Percentiles rank a stretch among this genome's conserved stretches.
These are phyloP conservation scores for Eclectus roratus DNA, from an alignment of 2,113 vertebrate genomes.

Conservation along the genomic window DNA sequence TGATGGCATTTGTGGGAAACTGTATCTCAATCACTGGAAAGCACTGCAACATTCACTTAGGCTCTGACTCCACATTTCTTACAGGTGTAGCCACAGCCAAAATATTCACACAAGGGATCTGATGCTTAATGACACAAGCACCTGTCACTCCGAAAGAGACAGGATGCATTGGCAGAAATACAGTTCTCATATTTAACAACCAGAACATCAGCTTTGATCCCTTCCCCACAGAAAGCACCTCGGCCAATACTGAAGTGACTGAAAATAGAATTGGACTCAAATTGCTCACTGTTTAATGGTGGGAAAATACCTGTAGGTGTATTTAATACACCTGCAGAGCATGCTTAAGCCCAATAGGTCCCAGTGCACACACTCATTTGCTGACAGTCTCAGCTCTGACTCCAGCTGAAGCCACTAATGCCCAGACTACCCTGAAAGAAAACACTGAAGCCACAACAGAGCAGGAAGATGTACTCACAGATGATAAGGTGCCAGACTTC, in stretches of 20 bases:
- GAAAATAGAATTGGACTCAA: neutral
- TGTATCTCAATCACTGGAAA: neutral
- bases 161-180: neutral
- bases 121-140: neutral
- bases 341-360: neutral
- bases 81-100: neutral
- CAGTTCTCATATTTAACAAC: neutral
- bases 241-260: neutral
- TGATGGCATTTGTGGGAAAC: neutral
- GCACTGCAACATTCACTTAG: neutral
- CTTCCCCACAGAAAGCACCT: neutral
- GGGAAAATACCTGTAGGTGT: neutral
- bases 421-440: neutral
- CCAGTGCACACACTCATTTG: rapidly evolving
- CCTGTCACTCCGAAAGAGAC: neutral
- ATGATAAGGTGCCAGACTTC: neutral
- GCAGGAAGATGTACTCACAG: neutral
- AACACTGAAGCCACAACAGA: neutral
- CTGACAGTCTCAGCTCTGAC: neutral
- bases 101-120: neutral
- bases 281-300: neutral
- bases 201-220: neutral
- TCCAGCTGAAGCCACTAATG: neutral
- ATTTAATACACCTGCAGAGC: neutral
- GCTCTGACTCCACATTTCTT: neutral